phyloP scores from a whole-genome alignment of 2,797 vertebrate species.

The Acridotheres tristis region DNA sequence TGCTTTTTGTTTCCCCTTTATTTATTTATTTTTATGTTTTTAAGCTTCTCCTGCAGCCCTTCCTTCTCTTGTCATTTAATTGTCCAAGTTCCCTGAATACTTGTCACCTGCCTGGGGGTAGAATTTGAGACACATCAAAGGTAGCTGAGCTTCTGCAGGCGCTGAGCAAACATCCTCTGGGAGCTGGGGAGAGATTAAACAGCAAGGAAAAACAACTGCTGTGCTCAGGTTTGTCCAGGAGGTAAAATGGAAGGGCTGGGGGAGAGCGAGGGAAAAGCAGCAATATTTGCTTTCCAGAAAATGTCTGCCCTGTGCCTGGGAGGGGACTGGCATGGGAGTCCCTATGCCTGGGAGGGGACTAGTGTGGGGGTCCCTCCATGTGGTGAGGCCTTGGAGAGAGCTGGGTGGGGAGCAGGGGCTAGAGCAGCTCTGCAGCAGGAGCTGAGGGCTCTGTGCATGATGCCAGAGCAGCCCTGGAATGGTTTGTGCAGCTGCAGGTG shows the following conservation, averaged over 20 bases:
- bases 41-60: background rate
- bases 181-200: slow-evolving; percentile 1
- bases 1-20: background rate
- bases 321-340: background rate
- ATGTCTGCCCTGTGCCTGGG: background rate
- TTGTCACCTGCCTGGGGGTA: background rate
- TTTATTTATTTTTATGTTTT: background rate
- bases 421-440: background rate
- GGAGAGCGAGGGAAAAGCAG: background rate
- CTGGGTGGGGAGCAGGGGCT: background rate
- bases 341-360: background rate
- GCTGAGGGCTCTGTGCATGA: accelerated
- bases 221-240: background rate
- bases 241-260: background rate
- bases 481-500: background rate
- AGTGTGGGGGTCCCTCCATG: accelerated
- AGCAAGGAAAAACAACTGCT: background rate
- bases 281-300: background rate
- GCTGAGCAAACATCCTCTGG: background rate
- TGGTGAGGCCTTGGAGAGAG: background rate
- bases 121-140: slow-evolving; percentile 42
- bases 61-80: slow-evolving; percentile 17
- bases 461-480: background rate
- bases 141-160: background rate
- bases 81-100: background rate